Percentiles rank a stretch among this genome's conserved stretches.
Evolutionary conservation across 2,113 vertebrate species (phyloP).

Genomic region (Recurvirostra avosetta): DNA sequence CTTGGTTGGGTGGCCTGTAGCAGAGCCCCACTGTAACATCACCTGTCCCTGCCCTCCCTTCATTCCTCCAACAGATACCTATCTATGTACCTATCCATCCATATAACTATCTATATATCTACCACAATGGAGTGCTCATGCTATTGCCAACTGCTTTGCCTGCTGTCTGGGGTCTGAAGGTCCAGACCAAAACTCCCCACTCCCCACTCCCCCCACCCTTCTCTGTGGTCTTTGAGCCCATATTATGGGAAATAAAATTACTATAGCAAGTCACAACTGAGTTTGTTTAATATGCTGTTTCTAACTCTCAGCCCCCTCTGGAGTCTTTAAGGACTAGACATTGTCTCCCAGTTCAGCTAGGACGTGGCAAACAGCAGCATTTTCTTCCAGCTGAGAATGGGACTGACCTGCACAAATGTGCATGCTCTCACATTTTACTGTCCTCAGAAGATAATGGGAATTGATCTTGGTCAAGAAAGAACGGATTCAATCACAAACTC

Average conservation of each 20-base stretch:
- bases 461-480: not conserved
- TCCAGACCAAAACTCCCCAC: not conserved
- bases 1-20: too few species aligned
- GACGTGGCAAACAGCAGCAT: not conserved
- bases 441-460: not conserved
- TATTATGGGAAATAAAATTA: not conserved
- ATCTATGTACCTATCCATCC: not conserved
- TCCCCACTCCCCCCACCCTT: fast-evolving
- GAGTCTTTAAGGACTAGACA: not conserved
- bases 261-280: not conserved
- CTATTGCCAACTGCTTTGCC: not conserved
- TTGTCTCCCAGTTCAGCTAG: not conserved
- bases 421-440: not conserved
- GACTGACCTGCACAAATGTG: not conserved
- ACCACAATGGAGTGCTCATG: not conserved
- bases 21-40: too few species aligned
- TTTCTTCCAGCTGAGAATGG: not conserved
- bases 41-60: too few species aligned
- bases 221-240: not conserved
- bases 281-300: not conserved
- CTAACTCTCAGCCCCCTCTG: not conserved
- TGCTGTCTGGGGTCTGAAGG: not conserved
- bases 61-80: not conserved
- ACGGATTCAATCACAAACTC: not conserved
- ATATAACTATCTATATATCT: not conserved